Evolutionary conservation across 2,888 invertebrate genomes (phyloP).

Genomic region (Cheilosia vulpina): DNA sequence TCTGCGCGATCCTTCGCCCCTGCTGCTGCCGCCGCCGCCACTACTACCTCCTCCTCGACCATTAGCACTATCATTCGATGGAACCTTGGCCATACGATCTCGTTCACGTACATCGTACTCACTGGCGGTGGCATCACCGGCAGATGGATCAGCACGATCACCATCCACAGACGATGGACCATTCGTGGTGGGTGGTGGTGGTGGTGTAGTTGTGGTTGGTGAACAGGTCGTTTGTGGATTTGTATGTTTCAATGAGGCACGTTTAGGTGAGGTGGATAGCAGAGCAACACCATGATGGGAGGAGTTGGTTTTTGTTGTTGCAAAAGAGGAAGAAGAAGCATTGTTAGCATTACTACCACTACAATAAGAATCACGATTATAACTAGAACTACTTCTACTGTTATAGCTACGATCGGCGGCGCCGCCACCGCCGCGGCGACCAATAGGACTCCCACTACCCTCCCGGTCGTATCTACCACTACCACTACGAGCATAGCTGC

Average conservation of each 20-base stretch:
- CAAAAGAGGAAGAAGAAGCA: slow-evolving; percentile 87
- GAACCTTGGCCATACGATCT: slow-evolving; percentile 77
- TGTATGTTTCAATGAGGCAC: slow-evolving; percentile 81
- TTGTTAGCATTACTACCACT: slow-evolving; percentile 86
- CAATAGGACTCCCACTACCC: slow-evolving; percentile 55
- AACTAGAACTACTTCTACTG: slow-evolving; percentile 82
- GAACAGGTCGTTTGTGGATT: slow-evolving; percentile 80
- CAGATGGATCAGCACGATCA: slow-evolving; percentile 58
- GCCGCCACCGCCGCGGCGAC: slow-evolving; percentile 42
- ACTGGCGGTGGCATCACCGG: slow-evolving; percentile 83
- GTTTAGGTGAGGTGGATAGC: slow-evolving; percentile 81
- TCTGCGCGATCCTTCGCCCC: slow-evolving; percentile 72
- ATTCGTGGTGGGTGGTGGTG: slow-evolving; percentile 70
- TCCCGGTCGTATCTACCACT: slow-evolving; percentile 33
- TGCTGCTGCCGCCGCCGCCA: slow-evolving; percentile 70
- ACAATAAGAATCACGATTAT: slow-evolving; percentile 83
- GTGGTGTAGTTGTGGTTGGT: slow-evolving; percentile 81
- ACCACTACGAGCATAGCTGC: slow-evolving; percentile 9
- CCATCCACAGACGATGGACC: slow-evolving; percentile 77
- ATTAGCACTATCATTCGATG: slow-evolving; percentile 76
- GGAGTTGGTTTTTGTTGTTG: slow-evolving; percentile 82
- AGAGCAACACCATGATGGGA: slow-evolving; percentile 83
- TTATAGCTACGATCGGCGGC: slow-evolving; percentile 63
- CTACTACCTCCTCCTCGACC: slow-evolving; percentile 75
- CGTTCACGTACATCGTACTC: slow-evolving; percentile 84